Base-by-base conservation (phyloP, 2,113 vertebrate genomes). In the Pomatorhinus ruficollis region DNA sequence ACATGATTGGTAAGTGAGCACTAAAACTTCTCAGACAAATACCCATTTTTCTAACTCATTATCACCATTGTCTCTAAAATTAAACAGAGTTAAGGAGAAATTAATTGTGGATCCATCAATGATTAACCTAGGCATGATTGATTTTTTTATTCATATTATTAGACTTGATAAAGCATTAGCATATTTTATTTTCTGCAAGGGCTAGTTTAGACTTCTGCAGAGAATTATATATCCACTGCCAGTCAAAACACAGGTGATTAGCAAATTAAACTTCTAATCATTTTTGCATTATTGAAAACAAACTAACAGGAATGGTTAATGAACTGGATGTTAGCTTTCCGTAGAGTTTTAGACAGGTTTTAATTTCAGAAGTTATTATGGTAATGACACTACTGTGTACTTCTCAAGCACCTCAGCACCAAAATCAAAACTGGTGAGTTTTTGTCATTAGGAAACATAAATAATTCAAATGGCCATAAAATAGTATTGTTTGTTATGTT, bases 1-100 rank as follows among this genome's bases (percentile, higher is more conserved):
- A 99, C 98, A 99, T 99, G 99, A 99, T 99, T 96, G 99, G 99
- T 99, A 99, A 99, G 99, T 98, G 91, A 98, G 50, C 93, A 81
- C 90, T 93, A 78, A 97, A 95, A 96, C 80, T 97, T 97, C 77
- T 97, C 95, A 59, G 88, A 95, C 86, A 87, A 90, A 81, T 52
- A 94, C 72, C 80, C 82, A 80, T 97, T 96, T 95, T 93, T 97
- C 90, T 94, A 97, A 72, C 88, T 92, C 86, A 37, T 97, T 92
- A 98, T 95, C 94, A 95, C 96, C 93, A 96, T 75, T 97, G 95
- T 93, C 83, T 98, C 96, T 97, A 90, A 98, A 98, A 98, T 98
- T 98, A 98, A 98, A 96, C 76, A 85, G 97, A 94, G 72, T 97
- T 97, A 97, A 98, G 95, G 95, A 97, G 95, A 97, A 98, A 98